Evolutionary conservation across 2,113 vertebrate species (phyloP).

Genomic region (Lutjanus erythropterus): DNA sequence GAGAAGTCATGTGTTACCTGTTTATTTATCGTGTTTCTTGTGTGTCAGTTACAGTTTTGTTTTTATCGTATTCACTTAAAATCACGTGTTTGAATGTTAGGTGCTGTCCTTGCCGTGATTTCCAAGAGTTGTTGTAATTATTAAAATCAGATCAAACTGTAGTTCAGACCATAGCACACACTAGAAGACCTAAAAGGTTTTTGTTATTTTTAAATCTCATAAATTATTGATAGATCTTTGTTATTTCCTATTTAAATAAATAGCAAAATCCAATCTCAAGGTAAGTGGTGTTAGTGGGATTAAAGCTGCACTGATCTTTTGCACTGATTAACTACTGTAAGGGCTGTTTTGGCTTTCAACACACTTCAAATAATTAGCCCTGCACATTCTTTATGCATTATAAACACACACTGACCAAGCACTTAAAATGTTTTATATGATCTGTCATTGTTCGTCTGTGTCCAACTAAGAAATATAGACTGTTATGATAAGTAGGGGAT

Average conservation of each 20-base stretch:
- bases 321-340: conserved; percentile 39
- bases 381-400: not conserved
- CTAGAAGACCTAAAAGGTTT: not conserved
- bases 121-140: not conserved
- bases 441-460: conserved; percentile 28
- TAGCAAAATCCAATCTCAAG: not conserved
- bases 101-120: conserved; percentile 2
- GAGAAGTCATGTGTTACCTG: not conserved
- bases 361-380: not conserved
- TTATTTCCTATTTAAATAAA: conserved; percentile 28
- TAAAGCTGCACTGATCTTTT: conserved; percentile 46
- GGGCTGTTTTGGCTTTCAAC: not conserved
- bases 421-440: conserved; percentile 29
- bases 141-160: conserved; percentile 10
- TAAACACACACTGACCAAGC: conserved; percentile 27
- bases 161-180: not conserved
- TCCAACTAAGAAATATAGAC: not conserved
- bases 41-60: not conserved
- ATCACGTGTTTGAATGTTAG: not conserved
- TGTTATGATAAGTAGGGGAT: not conserved
- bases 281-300: conserved; percentile 24
- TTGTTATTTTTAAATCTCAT: not conserved
- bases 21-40: not conserved
- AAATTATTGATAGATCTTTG: conserved; percentile 15
- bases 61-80: conserved; percentile 23